phyloP scores from a whole-genome alignment of 2,888 invertebrate genomes.

The Cetonia aurata region DNA sequence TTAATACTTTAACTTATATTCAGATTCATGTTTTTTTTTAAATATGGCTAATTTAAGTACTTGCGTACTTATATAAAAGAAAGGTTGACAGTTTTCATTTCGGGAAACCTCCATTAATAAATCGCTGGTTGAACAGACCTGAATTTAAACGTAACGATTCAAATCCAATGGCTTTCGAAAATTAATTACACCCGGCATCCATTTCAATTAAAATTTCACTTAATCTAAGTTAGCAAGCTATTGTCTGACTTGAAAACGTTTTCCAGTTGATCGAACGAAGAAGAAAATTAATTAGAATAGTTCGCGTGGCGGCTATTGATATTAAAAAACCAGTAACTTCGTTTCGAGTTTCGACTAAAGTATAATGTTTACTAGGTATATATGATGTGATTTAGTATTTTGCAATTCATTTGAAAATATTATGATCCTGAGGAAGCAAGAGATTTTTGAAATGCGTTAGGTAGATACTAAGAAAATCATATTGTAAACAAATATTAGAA shows the following conservation, averaged over 20 bases:
- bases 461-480: too few relatives aligned
- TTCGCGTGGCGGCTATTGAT: neutral
- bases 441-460: too few relatives aligned
- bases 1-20: too few relatives aligned
- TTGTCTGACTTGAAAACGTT: constrained; percentile 16
- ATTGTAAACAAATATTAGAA: too few relatives aligned
- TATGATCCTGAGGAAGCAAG: too few relatives aligned
- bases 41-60: too few relatives aligned
- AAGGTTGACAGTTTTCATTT: constrained; percentile 2
- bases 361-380: neutral
- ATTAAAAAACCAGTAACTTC: neutral
- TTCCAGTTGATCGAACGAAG: constrained; percentile 10
- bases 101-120: constrained; percentile 12
- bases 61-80: too few relatives aligned
- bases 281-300: constrained; percentile 33
- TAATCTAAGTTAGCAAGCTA: constrained; percentile 23
- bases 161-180: constrained; percentile 23
- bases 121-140: constrained; percentile 6
- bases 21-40: too few relatives aligned
- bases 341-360: neutral
- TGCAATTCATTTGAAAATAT: too few relatives aligned
- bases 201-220: constrained; percentile 36
- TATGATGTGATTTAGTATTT: too few relatives aligned
- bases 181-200: constrained; percentile 23
- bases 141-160: constrained; percentile 25